Base-by-base conservation (phyloP, 2,797 vertebrate species). In the Hippocampus kuda region DNA sequence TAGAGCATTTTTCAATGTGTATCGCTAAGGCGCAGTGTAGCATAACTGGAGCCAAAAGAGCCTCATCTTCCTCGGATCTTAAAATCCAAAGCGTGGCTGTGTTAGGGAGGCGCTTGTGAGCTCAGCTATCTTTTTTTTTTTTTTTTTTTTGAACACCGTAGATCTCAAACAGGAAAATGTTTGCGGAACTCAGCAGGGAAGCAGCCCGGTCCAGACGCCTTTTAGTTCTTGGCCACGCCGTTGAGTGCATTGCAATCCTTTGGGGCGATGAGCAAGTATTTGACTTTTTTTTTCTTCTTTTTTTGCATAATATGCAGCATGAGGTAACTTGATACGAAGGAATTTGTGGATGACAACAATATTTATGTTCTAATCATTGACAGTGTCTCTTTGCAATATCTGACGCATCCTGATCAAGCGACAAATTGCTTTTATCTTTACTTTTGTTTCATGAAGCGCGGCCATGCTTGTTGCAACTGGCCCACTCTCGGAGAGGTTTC, bases 271-370 rank as follows among this genome's bases (percentile, higher is more conserved):
- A n/a, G 49, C 51, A 38, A 56, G 66, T 38, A 41, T 42, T 54
- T 67, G n/a, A n/a, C 56, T 56, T 38, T 38, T 38, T 38, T 38
- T 38, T 34, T n/a, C n/a, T 6, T 5, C 5, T 1, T 56, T 67
- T 54, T 34, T 56, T 57, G 30, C 30, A 66, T 38, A 66, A 53
- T 11, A 61, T 59, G 30, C 54, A 56, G 54, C 42, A n/a, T 30
- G 26, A 53, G 49, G 27, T 48, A 8, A 65, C 12, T 27, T 65
- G 27, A 63, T 41, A 61, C 18, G 1, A 30, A 38, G 59, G 61
- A 63, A 63, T 63, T 63, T 41, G n/a, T n/a, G 38, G 61, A 63
- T 63, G 61, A 63, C 20, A n/a, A 38, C 60, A 62, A 41, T 41
- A 62, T 62, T 62, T 62, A 34, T 41, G 34, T 61, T 34, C 20